Evolutionary conservation across 2,888 invertebrate genomes (phyloP), one percentile per base, ranked within the genome.

Genomic region (Encarsia formosa): DNA sequence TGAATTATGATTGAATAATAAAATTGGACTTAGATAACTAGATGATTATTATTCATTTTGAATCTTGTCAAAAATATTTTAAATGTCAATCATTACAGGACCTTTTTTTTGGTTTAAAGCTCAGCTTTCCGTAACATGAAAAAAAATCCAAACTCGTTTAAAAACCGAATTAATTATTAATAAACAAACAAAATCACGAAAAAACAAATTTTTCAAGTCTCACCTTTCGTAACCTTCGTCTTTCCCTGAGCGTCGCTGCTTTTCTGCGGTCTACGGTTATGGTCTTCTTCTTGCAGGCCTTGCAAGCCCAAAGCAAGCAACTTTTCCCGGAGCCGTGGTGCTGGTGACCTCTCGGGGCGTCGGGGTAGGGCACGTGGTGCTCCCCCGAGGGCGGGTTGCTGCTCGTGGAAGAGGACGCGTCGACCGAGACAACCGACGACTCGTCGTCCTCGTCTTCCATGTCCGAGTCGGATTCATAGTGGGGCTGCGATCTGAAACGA

Each of bases 251-350:
- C 2, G 98, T 99, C 1, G 98, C 98, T 5, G 98, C 98, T 80
- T 96, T 96, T 68, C 98, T 82, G 48, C 98, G 80, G 77, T 99
- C 98, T 8, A 97, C 90, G 0, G 94, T 88, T 38, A 95, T 93
- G 15, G 90, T 93, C 77, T 96, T 95, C 77, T 93, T 87, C 75
- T 96, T 96, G 77, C 96, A 96, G 1, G 95, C 94, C 70, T 96
- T 96, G 75, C 97, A 97, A 2, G 96, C 96, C 96, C 96, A 97
- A 11, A 95, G 83, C 34, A 97, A 79, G 67, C 96, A 97, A 56
- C 90, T 83, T 56, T 91, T 78, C 42, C 83, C 83, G 6, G 78
- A 77, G 63, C 55, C 57, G 4, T 49, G 52, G 5, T 34, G 47
- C 13, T 4, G 8, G 15, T 26, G 29, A 83, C 9, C 78, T 77